A percentile compares a stretch with the other conserved stretches of the same genome.
phyloP scores from a whole-genome alignment of 1,140 invertebrate species.

The Drosophila hydei region DNA sequence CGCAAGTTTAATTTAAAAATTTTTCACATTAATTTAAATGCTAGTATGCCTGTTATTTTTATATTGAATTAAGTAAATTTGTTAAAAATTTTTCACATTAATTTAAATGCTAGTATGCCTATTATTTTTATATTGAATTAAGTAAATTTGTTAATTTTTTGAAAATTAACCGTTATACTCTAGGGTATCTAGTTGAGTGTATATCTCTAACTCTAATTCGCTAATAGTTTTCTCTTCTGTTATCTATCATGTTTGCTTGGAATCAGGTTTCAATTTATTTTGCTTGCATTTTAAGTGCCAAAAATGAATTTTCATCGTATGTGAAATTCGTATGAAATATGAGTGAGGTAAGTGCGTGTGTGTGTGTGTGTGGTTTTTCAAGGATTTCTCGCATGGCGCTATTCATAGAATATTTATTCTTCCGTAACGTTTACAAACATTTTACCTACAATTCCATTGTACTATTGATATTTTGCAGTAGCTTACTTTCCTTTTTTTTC shows the following conservation, averaged over 20 bases:
- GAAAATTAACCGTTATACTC: not conserved
- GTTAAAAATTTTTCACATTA: no score
- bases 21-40: no score
- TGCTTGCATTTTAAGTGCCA: constrained; percentile 19
- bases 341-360: not conserved
- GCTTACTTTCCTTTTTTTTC: no score
- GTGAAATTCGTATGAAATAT: not conserved
- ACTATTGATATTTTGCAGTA: no score
- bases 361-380: not conserved
- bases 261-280: constrained; percentile 14
- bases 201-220: not conserved
- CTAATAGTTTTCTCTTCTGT: constrained; percentile 9
- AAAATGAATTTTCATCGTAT: constrained; percentile 29
- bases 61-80: no score
- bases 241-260: constrained; percentile 20
- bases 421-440: not conserved
- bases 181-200: not conserved
- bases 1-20: no score
- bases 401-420: not conserved
- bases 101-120: no score
- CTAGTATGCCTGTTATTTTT: no score
- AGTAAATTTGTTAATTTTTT: no score
- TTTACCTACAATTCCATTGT: no score
- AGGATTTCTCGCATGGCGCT: not conserved
- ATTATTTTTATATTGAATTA: no score